These are phyloP conservation scores for Oscheius onirici DNA, from an alignment of 2,888 invertebrate genomes.

Conservation along the genomic window DNA sequence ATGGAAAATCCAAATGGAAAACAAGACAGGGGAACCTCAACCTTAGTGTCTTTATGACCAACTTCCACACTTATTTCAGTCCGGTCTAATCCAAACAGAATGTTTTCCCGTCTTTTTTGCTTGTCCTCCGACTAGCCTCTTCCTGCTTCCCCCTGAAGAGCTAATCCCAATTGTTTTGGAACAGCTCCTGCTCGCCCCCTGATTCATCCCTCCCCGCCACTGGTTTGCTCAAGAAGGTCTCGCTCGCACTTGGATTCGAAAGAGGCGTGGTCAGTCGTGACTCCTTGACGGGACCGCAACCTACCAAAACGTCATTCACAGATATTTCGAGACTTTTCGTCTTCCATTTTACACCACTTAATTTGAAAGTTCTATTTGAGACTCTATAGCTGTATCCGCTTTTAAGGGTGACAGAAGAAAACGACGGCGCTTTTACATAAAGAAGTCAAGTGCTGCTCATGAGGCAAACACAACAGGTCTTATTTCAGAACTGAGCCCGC, in stretches of 20 bases:
- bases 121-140: neutral
- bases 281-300: conserved; percentile 28
- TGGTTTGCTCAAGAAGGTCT: conserved; percentile 21
- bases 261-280: conserved; percentile 22
- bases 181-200: neutral
- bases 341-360: no score
- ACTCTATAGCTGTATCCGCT: neutral
- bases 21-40: no score
- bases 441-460: neutral
- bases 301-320: neutral
- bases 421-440: neutral
- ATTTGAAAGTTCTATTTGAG: no score
- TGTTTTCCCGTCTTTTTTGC: no score
- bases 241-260: conserved; percentile 8
- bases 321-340: no score
- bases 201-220: neutral
- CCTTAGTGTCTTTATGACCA: no score
- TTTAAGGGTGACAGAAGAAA: neutral
- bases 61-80: no score
- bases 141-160: neutral
- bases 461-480: neutral
- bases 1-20: no score
- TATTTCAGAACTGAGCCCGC: no score
- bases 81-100: no score
- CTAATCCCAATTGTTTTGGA: conserved; percentile 9